Conservation (phyloP, 2,888 invertebrate species). For the Tenthredo scrophulariae region DNA sequence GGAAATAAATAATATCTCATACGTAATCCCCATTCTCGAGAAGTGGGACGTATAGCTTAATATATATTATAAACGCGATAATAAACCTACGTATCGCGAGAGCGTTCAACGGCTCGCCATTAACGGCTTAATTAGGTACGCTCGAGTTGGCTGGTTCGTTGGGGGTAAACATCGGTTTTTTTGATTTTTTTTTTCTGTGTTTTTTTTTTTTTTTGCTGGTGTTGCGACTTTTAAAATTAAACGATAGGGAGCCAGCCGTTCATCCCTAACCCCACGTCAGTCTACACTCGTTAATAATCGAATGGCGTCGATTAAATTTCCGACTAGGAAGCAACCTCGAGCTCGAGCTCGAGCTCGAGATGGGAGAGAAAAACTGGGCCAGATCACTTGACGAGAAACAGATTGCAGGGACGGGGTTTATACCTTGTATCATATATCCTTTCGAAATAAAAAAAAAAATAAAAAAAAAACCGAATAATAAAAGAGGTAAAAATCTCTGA, state of each 20-base stretch:
- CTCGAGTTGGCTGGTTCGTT: constrained; percentile 20
- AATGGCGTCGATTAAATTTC: constrained; percentile 40
- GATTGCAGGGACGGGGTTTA: constrained; percentile 8
- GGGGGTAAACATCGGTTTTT: constrained; percentile 1
- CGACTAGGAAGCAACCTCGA: background rate
- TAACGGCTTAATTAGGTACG: constrained; percentile 39
- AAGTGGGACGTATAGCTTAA: background rate
- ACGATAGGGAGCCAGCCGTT: background rate
- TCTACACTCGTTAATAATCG: constrained; percentile 29
- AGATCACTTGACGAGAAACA: constrained; percentile 6
- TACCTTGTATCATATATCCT: background rate
- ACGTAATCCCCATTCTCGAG: constrained; percentile 15
- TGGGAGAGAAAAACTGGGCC: background rate
- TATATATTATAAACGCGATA: constrained; percentile 31
- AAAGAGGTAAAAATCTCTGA: background rate
- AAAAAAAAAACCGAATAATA: background rate
- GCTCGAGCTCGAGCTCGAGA: too few species aligned
- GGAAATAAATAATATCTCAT: constrained; percentile 15
- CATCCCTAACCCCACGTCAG: background rate
- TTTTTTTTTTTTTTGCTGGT: background rate
- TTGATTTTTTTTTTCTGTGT: background rate
- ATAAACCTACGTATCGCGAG: constrained; percentile 9
- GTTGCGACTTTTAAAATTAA: constrained; percentile 34
- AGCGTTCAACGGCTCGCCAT: constrained; percentile 18
- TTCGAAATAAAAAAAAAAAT: background rate